These are phyloP conservation scores for Drosophila vallismaia DNA, from an alignment of 2,888 invertebrate genomes.

Conservation along the genomic window DNA sequence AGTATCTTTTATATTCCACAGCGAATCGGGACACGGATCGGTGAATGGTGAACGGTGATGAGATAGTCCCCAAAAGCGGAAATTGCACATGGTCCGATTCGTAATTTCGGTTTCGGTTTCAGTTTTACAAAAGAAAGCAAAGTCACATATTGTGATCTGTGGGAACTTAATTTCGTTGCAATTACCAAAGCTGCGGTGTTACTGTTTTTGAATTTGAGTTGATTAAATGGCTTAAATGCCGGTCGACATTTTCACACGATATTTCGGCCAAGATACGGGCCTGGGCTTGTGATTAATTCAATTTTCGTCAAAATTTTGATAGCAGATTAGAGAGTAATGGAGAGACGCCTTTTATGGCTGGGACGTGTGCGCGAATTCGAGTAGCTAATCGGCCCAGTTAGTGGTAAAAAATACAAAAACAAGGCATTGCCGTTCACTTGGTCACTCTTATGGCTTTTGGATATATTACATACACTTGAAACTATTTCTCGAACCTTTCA, in stretches of 20 bases:
- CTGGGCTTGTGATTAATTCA: constrained; percentile 59
- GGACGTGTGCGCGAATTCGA: constrained; percentile 78
- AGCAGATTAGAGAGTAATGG: constrained; percentile 45
- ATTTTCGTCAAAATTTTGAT: constrained; percentile 70
- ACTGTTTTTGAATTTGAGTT: constrained; percentile 13
- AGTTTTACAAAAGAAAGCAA: constrained; percentile 58
- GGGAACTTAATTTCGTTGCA: constrained; percentile 50
- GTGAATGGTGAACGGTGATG: constrained; percentile 33
- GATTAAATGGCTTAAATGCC: constrained; percentile 23
- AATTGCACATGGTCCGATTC: constrained; percentile 56
- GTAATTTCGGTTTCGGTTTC: constrained; percentile 45
- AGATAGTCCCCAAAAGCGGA: constrained; percentile 53
- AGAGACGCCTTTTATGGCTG: constrained; percentile 68
- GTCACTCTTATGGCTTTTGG: constrained; percentile 1
- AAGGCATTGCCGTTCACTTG: constrained; percentile 2
- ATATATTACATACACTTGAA: not conserved
- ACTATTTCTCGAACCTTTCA: not conserved
- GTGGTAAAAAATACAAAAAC: constrained; percentile 20
- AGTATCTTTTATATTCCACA: constrained; percentile 57
- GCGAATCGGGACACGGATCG: constrained; percentile 56
- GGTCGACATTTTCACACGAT: constrained; percentile 66
- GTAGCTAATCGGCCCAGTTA: constrained; percentile 72
- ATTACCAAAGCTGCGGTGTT: constrained; percentile 7
- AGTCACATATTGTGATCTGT: constrained; percentile 34
- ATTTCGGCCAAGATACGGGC: constrained; percentile 66